Conservation (phyloP, 92 coral and sea anemone species). For the Epizoanthus fatuus region DNA sequence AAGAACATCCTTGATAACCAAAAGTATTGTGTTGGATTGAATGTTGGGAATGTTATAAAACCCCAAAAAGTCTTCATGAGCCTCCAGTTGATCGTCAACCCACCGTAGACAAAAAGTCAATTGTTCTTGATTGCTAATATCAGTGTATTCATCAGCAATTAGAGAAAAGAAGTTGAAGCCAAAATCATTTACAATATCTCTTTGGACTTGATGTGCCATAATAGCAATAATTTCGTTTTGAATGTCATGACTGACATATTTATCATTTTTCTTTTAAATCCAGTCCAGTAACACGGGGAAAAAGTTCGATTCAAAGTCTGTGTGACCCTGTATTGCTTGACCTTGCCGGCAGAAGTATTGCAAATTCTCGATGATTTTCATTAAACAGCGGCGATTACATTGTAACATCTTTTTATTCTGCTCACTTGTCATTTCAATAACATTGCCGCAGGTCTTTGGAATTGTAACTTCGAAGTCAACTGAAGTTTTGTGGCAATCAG, state of each 20-base stretch:
- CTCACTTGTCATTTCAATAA: slow-evolving; percentile 49
- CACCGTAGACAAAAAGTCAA: slow-evolving; percentile 46
- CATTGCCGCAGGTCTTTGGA: slow-evolving; percentile 46
- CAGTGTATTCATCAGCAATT: slow-evolving; percentile 36
- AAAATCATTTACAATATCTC: slow-evolving; percentile 37
- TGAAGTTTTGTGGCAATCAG: slow-evolving; percentile 59
- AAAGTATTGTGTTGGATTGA: slow-evolving; percentile 45
- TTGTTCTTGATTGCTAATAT: slow-evolving; percentile 47
- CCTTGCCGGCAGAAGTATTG: slow-evolving; percentile 63
- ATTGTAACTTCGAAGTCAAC: slow-evolving; percentile 43
- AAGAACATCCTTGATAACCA: slow-evolving; percentile 52
- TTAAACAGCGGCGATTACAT: slow-evolving; percentile 45
- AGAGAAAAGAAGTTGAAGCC: slow-evolving; percentile 40
- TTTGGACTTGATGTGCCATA: slow-evolving; percentile 41
- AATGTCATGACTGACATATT: slow-evolving; percentile 42
- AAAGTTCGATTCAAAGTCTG: slow-evolving; percentile 57
- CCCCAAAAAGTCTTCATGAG: slow-evolving; percentile 45
- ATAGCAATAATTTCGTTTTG: slow-evolving; percentile 36
- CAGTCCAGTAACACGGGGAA: slow-evolving; percentile 53
- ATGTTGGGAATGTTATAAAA: slow-evolving; percentile 52
- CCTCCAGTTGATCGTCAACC: slow-evolving; percentile 51
- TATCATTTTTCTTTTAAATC: slow-evolving; percentile 32
- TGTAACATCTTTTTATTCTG: slow-evolving; percentile 39
- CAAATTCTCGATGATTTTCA: slow-evolving; percentile 53
- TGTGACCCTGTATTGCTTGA: slow-evolving; percentile 52